Conservation (phyloP, 1,140 invertebrate species). For the Cotesia chilonis region DNA sequence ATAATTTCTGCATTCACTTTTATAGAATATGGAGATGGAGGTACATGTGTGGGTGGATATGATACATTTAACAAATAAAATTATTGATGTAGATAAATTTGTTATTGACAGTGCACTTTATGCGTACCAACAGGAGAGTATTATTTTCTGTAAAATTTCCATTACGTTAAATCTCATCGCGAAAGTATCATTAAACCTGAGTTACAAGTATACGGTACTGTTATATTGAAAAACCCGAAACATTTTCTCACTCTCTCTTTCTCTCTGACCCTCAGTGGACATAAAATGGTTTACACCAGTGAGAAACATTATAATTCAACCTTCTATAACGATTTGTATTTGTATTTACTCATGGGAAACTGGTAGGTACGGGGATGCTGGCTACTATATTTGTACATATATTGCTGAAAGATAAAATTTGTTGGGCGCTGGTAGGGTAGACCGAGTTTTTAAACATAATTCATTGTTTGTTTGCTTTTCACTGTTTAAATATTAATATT, state of each 20-base stretch:
- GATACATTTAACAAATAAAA: conserved; percentile 4
- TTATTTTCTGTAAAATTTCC: conserved; percentile 6
- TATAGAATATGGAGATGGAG: no score
- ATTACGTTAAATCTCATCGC: conserved; percentile 16
- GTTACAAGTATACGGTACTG: conserved; percentile 12
- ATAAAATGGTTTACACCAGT: conserved; percentile 8
- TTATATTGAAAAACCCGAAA: conserved; percentile 8
- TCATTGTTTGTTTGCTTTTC: no score
- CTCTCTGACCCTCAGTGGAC: not conserved
- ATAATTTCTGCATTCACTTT: not conserved
- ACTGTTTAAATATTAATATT: no score
- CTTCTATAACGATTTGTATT: not conserved
- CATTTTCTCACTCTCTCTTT: not conserved
- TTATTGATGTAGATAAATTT: not conserved
- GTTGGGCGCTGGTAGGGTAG: no score
- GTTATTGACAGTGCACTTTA: conserved; percentile 2
- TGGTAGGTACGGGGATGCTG: no score
- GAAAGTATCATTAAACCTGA: conserved; percentile 27
- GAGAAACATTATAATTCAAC: conserved; percentile 14
- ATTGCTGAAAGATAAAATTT: no score
- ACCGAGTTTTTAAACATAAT: no score
- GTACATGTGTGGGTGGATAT: not conserved
- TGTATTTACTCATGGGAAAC: no score
- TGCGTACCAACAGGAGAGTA: not conserved
- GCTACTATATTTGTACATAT: no score